Base-by-base conservation (phyloP, 2,797 vertebrate species). In the Eutrigla gurnardus region DNA sequence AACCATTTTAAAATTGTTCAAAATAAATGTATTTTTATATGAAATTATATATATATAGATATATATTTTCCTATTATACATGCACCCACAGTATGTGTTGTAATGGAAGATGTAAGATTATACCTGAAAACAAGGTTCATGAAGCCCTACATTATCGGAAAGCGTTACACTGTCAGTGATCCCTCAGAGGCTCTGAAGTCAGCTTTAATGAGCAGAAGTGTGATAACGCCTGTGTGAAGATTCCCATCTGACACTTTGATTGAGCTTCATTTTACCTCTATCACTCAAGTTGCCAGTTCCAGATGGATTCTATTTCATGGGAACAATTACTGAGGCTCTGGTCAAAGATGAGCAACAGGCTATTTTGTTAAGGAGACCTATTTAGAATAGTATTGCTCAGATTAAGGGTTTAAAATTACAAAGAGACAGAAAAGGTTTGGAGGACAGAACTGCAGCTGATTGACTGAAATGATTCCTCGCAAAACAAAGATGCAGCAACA, bases 21-120 rank as follows among this genome's bases (percentile, higher is more conserved):
- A 96, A 98, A 98, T 98, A 98, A 98, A 98, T 97, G 97, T 98
- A 98, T 98, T 98, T 98, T 98, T 98, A 78, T 92, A 93, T 83
- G 75, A 52, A 88, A 78, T 63, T 46, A 54, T 82, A 73, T 73
- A 77, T 80, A 25, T 25, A 25, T 25, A 25, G 25, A 25, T 25
- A 25, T 25, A 25, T 25, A 25, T 25, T 25, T 25, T 70, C 75
- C 36, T 58, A 39, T 80, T 33, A 18, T 65, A 42, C 67, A 53
- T 36, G 13, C 12, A 47, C 42, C 47, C 8, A 25, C 33, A 57
- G 4, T 60, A 18, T 79, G 32, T 43, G 12, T 73, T 61, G 13
- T 8, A 8, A 37, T 43, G 18, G 50, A 53, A 66, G 53, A 53
- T 62, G 45, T 35, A 8, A 25, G 5, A 50, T 71, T n/a, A 35